Evolutionary conservation across 2,797 vertebrate species (phyloP), one percentile per base, ranked within the genome.

Genomic region (Malacoraja senta): DNA sequence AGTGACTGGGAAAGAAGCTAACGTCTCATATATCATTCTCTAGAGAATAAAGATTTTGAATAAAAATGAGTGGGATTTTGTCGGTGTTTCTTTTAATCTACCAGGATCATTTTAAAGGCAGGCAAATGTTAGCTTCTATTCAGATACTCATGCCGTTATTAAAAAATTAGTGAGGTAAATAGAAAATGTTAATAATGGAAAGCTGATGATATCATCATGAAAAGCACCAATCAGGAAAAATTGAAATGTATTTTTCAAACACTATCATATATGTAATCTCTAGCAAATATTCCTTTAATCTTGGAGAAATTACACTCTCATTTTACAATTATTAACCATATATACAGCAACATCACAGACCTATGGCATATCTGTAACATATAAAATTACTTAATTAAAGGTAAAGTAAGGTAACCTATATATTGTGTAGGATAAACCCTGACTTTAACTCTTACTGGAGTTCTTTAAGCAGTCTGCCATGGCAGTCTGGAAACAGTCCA

Each of bases 1-100:
- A 74, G 68, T 72, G 65, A 72, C 58, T 91, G 88, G 19, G 68
- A 91, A 72, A 72, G 71, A 26, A 26, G 35, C 72, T 91, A 91
- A 53, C 19, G 35, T 10, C 68, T 91, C 35, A 38, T 71, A 24
- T 32, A 35, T 72, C 21, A 44, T 68, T 8, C 68, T 19, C 88
- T 8, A 74, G 68, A 26, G 38, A 74, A 91, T 65, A 91, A 38
- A 91, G 10, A 74, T 7, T 35, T 44, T 44, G 88, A 91, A 72
- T 68, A 35, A 38, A 44, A 91, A 72, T 32, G 21, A 24, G 8
- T 91, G 88, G 9, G 19, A 71, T 91, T 91, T 91, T 91, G 8
- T 91, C n/a, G 19, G 6, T 72, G 29, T 13, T 29, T 63, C 83
- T 17, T 86, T 63, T 13, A 15, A 13, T 71, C 68, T 86, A 24